Base-by-base conservation (phyloP, 2,797 vertebrate genomes). In the Urosaurus nigricauda region DNA sequence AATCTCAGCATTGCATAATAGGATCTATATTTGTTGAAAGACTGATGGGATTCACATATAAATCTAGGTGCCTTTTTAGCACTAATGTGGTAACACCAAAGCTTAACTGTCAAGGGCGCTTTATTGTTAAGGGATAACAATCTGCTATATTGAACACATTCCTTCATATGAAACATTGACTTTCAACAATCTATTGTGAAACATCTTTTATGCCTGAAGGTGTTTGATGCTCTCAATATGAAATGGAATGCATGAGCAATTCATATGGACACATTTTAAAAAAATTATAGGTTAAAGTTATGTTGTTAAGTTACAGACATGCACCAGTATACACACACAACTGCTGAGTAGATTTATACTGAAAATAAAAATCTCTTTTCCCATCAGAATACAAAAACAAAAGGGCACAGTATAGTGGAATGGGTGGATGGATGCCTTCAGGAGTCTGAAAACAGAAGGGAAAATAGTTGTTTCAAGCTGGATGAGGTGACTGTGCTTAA, bases 281-380 rank as follows among this genome's bases (percentile, higher is more conserved):
- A 3, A 14, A 94, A 95, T 86, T 88, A 83, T 86, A 94, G 77
- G 40, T 86, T 94, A 94, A 94, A 94, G 80, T 93, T 90, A 88
- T 71, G 85, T 26, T 85, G 90, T 93, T 95, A 92, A 95, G 90
- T 92, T 94, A 87, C 92, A 95, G 14, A n/a, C 58, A 85, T 83
- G 56, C 3, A 17, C 24, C 53, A 24, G 58, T 7, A 17, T 11
- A 74, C 90, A 91, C 82, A 86, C 83, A n/a, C 86, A 93, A 92
- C 51, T 0, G 1, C 12, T 47, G 79, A 47, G 35, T 79, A 85
- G 92, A 88, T 94, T 92, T 93, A 84, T 92, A 47, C 70, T 85
- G 53, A 90, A 83, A 92, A 90, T 29, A 5, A 83, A 68, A 85
- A 90, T 40, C 26, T 43, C 24, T 83, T 92, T 93, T 92, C 43